These are phyloP conservation scores for Sinohyriopsis cumingii DNA, from an alignment of 2,888 invertebrate genomes.

Conservation along the genomic window DNA sequence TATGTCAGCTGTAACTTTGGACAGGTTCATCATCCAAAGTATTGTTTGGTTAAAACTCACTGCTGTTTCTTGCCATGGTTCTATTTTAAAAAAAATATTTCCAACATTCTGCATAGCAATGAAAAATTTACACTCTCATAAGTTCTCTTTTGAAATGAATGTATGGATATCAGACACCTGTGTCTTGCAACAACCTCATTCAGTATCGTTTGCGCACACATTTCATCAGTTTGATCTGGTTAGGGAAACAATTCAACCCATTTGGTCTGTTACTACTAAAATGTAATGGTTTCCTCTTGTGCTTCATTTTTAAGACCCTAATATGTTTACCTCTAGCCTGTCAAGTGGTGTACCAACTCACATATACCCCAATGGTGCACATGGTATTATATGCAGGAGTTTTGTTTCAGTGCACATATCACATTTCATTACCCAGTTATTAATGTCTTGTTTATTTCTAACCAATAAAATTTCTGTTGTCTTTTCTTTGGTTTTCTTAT, in stretches of 20 bases:
- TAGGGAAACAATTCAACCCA: too few relatives aligned
- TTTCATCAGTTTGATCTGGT: conserved; percentile 20
- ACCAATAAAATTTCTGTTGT: conserved; percentile 21
- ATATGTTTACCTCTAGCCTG: too few relatives aligned
- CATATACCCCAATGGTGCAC: conserved; percentile 8
- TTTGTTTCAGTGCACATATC: conserved; percentile 19
- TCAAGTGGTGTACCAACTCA: too few relatives aligned
- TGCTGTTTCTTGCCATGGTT: conserved; percentile 20
- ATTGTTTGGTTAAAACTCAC: conserved; percentile 26
- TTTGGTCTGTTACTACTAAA: too few relatives aligned
- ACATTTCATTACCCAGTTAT: conserved; percentile 9
- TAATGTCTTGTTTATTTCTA: conserved; percentile 10
- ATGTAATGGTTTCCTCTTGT: too few relatives aligned
- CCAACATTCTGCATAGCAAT: conserved; percentile 7
- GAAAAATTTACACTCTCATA: too few relatives aligned
- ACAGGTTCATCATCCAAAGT: conserved; percentile 29
- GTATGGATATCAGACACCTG: conserved; percentile 22
- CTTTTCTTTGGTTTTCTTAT: conserved; percentile 15
- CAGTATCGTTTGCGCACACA: conserved; percentile 12
- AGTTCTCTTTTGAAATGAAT: conserved; percentile 20
- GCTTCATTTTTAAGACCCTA: too few relatives aligned
- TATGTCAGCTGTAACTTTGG: conserved; percentile 8
- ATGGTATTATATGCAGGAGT: conserved; percentile 6
- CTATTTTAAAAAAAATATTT: too few relatives aligned
- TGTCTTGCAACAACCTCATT: conserved; percentile 20